Evolutionary conservation across 2,797 vertebrate species (phyloP).

Genomic region (Hephaestus fuliginosus): DNA sequence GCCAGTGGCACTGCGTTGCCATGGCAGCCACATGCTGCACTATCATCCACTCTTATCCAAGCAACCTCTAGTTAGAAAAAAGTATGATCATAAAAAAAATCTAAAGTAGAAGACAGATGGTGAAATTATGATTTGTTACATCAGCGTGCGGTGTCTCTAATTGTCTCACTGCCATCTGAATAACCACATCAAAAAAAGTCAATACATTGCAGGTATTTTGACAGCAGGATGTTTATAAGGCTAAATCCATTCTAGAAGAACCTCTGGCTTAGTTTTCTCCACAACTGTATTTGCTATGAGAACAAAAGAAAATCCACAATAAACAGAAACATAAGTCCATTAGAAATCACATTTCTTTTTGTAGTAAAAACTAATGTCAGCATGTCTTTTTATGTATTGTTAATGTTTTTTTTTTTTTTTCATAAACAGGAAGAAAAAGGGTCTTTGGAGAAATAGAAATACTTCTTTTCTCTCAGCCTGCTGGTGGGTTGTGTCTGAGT

Average conservation of each 20-base stretch:
- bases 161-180: neutral
- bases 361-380: no score
- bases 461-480: no score
- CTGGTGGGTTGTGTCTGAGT: no score
- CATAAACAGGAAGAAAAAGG: no score
- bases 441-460: no score
- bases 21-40: constrained; percentile 72
- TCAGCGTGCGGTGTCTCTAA: constrained; percentile 4
- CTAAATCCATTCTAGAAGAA: neutral
- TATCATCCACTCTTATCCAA: constrained; percentile 48
- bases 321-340: neutral
- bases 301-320: neutral
- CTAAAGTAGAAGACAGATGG: constrained; percentile 34
- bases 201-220: neutral
- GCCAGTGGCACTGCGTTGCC: constrained; percentile 73
- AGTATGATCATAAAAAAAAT: constrained; percentile 38
- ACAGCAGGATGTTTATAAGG: neutral
- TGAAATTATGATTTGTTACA: constrained; percentile 32
- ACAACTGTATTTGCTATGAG: neutral
- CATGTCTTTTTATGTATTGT: no score
- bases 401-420: no score
- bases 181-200: neutral
- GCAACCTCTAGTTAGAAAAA: constrained; percentile 52
- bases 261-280: neutral
- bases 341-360: neutral